These are phyloP conservation scores for Botia kubotai DNA, from an alignment of 2,797 vertebrate genomes.

Conservation along the genomic window DNA sequence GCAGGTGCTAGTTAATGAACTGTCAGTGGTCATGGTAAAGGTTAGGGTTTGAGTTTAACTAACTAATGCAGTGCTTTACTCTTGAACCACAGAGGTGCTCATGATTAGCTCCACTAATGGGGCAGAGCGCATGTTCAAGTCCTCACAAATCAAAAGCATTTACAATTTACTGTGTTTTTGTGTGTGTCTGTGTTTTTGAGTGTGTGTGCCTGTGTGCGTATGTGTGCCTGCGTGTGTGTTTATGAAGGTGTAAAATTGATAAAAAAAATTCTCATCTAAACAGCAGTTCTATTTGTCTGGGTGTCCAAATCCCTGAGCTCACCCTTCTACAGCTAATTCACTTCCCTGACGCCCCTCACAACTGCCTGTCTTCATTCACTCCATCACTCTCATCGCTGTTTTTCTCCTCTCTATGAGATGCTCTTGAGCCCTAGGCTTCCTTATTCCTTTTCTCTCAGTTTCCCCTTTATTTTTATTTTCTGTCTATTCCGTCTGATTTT, in stretches of 20 bases:
- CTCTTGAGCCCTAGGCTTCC: constrained; percentile 27
- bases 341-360: constrained; percentile 46
- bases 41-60: too few relatives aligned
- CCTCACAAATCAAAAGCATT: constrained; percentile 44
- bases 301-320: constrained; percentile 72
- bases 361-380: constrained; percentile 38
- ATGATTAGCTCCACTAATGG: not conserved
- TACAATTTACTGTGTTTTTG: not conserved
- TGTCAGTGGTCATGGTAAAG: too few relatives aligned
- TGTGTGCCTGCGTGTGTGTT: constrained; percentile 4
- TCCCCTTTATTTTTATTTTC: constrained; percentile 39
- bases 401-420: constrained; percentile 20
- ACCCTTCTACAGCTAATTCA: constrained; percentile 72
- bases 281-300: constrained; percentile 71
- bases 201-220: not conserved
- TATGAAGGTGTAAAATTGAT: constrained; percentile 65
- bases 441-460: constrained; percentile 38
- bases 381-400: constrained; percentile 15
- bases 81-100: not conserved
- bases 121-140: not conserved
- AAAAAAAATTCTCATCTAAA: constrained; percentile 73
- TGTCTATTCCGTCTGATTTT: constrained; percentile 21
- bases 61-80: too few relatives aligned
- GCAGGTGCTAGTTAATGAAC: too few relatives aligned
- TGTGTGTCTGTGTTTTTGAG: too few relatives aligned